Base-by-base conservation (phyloP, 2,797 vertebrate species). In the Macroramphosus scolopax region DNA sequence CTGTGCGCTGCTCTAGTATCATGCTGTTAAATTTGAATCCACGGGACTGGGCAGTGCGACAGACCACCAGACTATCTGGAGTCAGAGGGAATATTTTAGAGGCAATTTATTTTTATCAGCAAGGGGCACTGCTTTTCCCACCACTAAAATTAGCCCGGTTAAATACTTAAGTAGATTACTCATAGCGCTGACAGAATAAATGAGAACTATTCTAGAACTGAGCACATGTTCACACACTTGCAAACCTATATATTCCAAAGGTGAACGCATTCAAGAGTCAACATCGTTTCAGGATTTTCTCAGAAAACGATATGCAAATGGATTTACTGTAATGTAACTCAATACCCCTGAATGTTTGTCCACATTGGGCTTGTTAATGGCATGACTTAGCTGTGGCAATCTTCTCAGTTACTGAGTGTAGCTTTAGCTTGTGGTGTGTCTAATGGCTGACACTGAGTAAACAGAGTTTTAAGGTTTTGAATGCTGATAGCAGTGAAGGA, bases 51-150 rank as follows among this genome's bases (percentile, higher is more conserved):
- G 82, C 89, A 89, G 92, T 84, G 87, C 80, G 90, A 87, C 87
- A 86, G 87, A 88, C 83, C 83, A 88, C 87, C 92, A 97, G 95
- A 98, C 96, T 92, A 92, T 92, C 91, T 92, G 95, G 94, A 98
- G 95, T 95, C 94, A 88, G 89, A 81, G 78, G 82, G 91, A 93
- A 92, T 95, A 97, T 94, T 95, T 95, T 88, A 79, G 90, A 92
- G 89, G 84, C 78, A 85, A 88, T 92, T 92, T 95, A 97, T 96
- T 97, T 96, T 92, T 95, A 95, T 92, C 77, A 57, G 66, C 69
- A 76, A 75, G 89, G 81, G 86, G 66, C 84, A 86, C 86, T 87
- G 68, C 63, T 75, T 79, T 86, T 91, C 88, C 81, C 75, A 80
- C 79, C 69, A 77, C 79, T 91, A 93, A 90, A 92, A 92, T 92